These are phyloP conservation scores for Congeria kusceri DNA, from an alignment of 2,888 invertebrate species.

Conservation along the genomic window DNA sequence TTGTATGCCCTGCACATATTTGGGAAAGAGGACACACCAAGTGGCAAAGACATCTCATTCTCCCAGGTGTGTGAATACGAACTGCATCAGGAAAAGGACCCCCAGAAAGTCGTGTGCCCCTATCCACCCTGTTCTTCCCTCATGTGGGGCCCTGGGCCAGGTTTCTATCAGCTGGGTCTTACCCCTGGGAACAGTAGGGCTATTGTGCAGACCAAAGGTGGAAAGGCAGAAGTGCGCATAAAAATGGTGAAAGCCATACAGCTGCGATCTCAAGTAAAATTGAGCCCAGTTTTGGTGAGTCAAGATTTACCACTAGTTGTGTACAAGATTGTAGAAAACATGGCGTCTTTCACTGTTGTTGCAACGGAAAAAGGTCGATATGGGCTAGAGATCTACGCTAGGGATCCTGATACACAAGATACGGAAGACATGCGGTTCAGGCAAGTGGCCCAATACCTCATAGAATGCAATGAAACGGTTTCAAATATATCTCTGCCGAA, in stretches of 20 bases:
- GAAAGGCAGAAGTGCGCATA: slow-evolving; percentile 63
- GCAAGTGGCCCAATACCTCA: slow-evolving; percentile 70
- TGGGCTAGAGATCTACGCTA: slow-evolving; percentile 72
- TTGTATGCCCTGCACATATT: slow-evolving; percentile 64
- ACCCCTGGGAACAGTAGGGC: slow-evolving; percentile 60
- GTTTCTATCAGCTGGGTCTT: slow-evolving; percentile 69
- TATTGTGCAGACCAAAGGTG: slow-evolving; percentile 61
- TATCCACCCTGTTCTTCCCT: slow-evolving; percentile 73
- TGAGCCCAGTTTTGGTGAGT: slow-evolving; percentile 51
- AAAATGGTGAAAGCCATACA: slow-evolving; percentile 69
- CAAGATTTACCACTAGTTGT: slow-evolving; percentile 66
- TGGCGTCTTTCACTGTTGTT: slow-evolving; percentile 63
- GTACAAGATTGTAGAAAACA: slow-evolving; percentile 62
- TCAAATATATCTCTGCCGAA: slow-evolving; percentile 59
- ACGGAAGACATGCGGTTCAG: slow-evolving; percentile 71
- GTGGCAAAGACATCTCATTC: slow-evolving; percentile 68
- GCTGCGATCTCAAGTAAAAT: slow-evolving; percentile 63
- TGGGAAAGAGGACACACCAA: slow-evolving; percentile 69
- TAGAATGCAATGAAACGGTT: slow-evolving; percentile 67
- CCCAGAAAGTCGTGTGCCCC: slow-evolving; percentile 53
- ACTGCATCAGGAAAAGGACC: slow-evolving; percentile 62
- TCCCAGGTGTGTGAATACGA: slow-evolving; percentile 71
- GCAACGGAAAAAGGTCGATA: slow-evolving; percentile 64
- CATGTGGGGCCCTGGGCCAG: slow-evolving; percentile 70
- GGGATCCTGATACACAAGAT: slow-evolving; percentile 70